phyloP scores from a whole-genome alignment of 2,797 vertebrate genomes.

The Ctenopoma multispine region DNA sequence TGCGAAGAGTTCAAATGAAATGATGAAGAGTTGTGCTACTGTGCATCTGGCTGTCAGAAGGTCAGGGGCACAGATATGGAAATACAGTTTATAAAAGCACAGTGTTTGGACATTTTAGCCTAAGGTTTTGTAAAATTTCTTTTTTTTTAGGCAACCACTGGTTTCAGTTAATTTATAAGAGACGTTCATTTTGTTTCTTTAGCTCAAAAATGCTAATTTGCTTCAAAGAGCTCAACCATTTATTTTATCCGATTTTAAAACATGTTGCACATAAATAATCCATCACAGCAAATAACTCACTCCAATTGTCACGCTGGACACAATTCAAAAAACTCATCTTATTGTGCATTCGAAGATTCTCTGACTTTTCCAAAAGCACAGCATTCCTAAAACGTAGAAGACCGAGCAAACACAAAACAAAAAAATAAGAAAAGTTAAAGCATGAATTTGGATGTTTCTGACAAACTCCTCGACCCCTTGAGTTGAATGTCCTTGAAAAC shows the following conservation, averaged over 20 bases:
- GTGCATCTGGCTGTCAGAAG: constrained; percentile 1
- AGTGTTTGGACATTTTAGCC: neutral
- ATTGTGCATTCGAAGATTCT: neutral
- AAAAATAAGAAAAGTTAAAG: neutral
- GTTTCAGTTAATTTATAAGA: neutral
- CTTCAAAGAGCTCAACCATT: neutral
- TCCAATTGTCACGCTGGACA: neutral
- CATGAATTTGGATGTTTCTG: neutral
- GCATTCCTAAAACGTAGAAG: neutral
- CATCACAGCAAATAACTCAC: neutral
- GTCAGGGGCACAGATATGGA: neutral
- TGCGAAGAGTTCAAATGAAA: constrained; percentile 8
- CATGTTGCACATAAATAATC: neutral
- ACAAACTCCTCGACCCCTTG: neutral
- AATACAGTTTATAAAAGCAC: neutral
- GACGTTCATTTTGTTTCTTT: neutral
- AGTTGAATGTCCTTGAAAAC: neutral
- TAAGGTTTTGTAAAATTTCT: neutral
- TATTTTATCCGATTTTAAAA: neutral
- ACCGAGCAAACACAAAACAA: neutral
- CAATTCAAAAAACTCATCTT: neutral
- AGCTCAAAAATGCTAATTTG: neutral
- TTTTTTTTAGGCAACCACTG: neutral
- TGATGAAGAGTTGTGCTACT: constrained; percentile 1
- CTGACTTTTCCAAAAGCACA: neutral